Percentiles rank a stretch among this genome's conserved stretches.
Conservation (phyloP, 2,888 invertebrate genomes). For the Timema cristinae region DNA sequence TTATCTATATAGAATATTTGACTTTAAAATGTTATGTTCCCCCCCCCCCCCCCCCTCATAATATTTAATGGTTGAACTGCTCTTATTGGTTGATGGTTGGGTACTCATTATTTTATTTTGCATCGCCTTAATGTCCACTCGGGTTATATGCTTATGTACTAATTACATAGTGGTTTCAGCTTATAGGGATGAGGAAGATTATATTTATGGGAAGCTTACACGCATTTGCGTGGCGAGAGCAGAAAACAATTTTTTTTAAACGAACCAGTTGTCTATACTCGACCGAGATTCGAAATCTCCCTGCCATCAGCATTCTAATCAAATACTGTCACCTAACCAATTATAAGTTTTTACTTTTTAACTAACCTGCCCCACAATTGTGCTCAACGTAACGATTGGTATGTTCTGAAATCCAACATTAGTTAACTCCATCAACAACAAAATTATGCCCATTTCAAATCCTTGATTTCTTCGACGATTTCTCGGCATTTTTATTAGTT, state of each 20-base stretch:
- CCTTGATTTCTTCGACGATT: conserved; percentile 33
- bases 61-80: background rate
- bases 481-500: background rate
- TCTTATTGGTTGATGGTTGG: background rate
- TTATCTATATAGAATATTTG: background rate
- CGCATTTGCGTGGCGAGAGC: too few species aligned
- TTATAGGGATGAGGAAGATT: background rate
- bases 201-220: too few species aligned
- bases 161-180: too few species aligned
- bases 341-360: background rate
- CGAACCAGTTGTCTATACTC: background rate
- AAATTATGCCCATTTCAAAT: conserved; percentile 39
- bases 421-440: conserved; percentile 42
- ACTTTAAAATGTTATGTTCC: background rate
- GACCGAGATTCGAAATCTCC: background rate
- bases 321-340: background rate
- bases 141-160: too few species aligned
- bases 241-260: background rate
- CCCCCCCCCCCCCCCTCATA: background rate
- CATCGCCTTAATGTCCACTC: too few species aligned
- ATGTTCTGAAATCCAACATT: conserved; percentile 49
- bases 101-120: background rate
- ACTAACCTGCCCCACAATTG: conserved; percentile 45
- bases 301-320: background rate
- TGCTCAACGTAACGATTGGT: conserved; percentile 52